Conservation (phyloP, 2,888 invertebrate species). For the Diadromus collaris region DNA sequence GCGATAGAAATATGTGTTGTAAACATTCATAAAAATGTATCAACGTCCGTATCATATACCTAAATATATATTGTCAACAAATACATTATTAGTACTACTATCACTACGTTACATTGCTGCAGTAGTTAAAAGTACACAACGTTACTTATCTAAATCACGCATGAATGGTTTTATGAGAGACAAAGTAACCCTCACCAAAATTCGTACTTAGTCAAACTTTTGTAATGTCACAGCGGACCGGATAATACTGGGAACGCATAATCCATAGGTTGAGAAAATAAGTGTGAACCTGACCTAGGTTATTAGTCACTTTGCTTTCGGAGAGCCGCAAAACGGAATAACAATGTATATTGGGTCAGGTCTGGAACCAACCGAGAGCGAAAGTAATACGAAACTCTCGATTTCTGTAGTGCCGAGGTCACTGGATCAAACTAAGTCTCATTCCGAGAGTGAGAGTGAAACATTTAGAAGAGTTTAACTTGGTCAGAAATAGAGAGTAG, state of each 20-base stretch:
- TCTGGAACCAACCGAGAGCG: conserved; percentile 62
- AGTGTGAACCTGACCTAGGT: conserved; percentile 67
- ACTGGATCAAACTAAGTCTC: neutral
- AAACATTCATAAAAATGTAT: too few relatives aligned
- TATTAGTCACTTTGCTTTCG: conserved; percentile 47
- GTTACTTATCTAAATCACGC: neutral
- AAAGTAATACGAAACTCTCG: conserved; percentile 61
- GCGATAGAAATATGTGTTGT: too few relatives aligned
- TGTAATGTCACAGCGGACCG: neutral
- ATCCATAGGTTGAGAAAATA: conserved; percentile 58
- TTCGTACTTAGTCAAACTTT: neutral
- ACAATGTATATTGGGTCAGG: conserved; percentile 62
- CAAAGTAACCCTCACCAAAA: neutral
- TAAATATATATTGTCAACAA: too few relatives aligned
- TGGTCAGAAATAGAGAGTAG: conserved; percentile 3
- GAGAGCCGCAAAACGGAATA: conserved; percentile 58
- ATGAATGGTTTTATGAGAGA: neutral
- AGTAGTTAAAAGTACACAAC: neutral
- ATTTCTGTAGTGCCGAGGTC: neutral
- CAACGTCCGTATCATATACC: too few relatives aligned
- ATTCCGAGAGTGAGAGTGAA: conserved; percentile 57
- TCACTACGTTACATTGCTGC: neutral
- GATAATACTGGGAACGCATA: neutral
- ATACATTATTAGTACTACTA: too few relatives aligned
- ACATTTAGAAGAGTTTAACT: conserved; percentile 53